Evolutionary conservation across 2,113 vertebrate species (phyloP).

Genomic region (Syngnathus floridae): DNA sequence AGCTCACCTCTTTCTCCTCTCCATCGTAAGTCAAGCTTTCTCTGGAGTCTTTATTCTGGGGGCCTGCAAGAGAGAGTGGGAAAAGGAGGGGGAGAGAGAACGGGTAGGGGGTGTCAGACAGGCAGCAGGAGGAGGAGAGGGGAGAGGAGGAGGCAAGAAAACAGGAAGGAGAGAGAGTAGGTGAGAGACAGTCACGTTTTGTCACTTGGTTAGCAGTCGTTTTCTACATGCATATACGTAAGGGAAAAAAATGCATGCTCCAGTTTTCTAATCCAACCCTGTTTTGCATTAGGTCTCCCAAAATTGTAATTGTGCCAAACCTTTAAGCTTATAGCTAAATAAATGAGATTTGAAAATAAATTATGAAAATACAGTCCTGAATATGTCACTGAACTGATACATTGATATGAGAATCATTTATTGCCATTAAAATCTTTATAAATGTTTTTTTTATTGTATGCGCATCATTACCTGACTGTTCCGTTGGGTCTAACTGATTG

Average conservation of each 20-base stretch:
- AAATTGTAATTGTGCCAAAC: not conserved
- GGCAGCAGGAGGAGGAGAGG: slow-evolving; percentile 50
- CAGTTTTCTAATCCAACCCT: slow-evolving; percentile 5
- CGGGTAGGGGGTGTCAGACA: slow-evolving; percentile 32
- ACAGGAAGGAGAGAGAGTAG: slow-evolving; percentile 37
- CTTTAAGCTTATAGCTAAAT: no score
- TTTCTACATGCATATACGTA: slow-evolving; percentile 8
- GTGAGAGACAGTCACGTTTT: slow-evolving; percentile 58
- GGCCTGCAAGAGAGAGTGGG: slow-evolving; percentile 42
- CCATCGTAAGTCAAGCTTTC: slow-evolving; percentile 89
- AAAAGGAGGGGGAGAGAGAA: slow-evolving; percentile 17
- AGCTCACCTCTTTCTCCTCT: slow-evolving; percentile 91
- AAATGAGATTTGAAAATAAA: no score
- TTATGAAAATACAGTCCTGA: not conserved
- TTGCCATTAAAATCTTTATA: not conserved
- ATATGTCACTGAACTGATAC: not conserved
- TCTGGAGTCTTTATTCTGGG: slow-evolving; percentile 85
- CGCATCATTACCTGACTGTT: slow-evolving; percentile 74
- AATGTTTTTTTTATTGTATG: not conserved
- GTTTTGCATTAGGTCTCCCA: not conserved
- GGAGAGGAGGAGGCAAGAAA: slow-evolving; percentile 35
- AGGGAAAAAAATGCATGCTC: slow-evolving; percentile 9
- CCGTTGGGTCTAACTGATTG: slow-evolving; percentile 74
- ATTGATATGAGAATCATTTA: not conserved
- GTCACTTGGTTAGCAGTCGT: slow-evolving; percentile 48